Conservation (phyloP, 2,888 invertebrate species). For the Brachylomia viminalis region DNA sequence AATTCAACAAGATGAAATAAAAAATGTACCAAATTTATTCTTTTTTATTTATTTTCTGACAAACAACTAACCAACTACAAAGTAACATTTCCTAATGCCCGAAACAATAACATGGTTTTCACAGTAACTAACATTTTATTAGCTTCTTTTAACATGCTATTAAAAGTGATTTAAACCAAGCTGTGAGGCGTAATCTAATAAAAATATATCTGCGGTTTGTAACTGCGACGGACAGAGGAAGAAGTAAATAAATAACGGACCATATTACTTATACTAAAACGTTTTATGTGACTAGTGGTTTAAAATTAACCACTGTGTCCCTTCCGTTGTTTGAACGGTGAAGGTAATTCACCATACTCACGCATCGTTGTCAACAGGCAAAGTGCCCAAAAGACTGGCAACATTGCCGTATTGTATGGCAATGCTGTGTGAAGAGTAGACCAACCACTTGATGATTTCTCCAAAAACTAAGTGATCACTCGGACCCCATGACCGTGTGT, state of each 20-base stretch:
- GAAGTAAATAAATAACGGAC: conserved; percentile 51
- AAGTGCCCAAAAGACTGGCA: neutral
- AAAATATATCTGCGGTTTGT: conserved; percentile 53
- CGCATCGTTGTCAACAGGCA: neutral
- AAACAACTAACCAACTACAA: conserved; percentile 24
- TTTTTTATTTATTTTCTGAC: neutral
- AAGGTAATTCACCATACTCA: neutral
- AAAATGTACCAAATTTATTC: neutral
- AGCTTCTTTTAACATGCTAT: conserved; percentile 61
- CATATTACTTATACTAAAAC: conserved; percentile 38
- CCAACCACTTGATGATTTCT: neutral
- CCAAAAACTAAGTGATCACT: too few species aligned
- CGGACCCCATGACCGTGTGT: neutral
- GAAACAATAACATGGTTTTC: conserved; percentile 50
- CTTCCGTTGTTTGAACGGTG: neutral
- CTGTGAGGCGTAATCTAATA: conserved; percentile 29
- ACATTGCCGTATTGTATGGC: neutral
- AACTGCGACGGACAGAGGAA: conserved; percentile 6
- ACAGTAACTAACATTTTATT: conserved; percentile 57
- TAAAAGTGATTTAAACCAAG: conserved; percentile 66
- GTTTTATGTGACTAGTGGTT: conserved; percentile 24
- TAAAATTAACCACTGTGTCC: conserved; percentile 10
- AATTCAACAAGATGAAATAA: neutral
- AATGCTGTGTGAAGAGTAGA: neutral
- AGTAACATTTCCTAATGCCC: conserved; percentile 29